Base-by-base conservation (phyloP, 1,140 invertebrate species). In the Telenomus remus region DNA sequence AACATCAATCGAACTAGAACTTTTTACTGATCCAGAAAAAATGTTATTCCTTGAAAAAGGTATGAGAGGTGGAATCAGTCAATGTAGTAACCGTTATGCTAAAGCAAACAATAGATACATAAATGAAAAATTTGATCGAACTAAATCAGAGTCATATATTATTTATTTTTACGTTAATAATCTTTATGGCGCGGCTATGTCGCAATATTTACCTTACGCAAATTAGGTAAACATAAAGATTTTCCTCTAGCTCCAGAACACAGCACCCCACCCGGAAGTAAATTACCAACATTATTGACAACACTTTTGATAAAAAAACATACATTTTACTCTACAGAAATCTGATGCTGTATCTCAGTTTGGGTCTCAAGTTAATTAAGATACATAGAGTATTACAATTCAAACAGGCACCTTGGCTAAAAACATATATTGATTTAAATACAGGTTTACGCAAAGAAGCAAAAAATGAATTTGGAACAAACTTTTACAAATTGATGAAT, bases 321-420 rank as follows among this genome's bases (percentile, higher is more conserved):
- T 90, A 90, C 82, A 75, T 87, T 43, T 82, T 90, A 39, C 90
- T 90, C 80, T 89, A 89, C 81, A 56, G 76, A 65, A 88, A 86
- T 44, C 13, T 44, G 1, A 44, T 13, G 8, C 11, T 13, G 8
- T 44, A 44, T 44, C 3, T 44, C 0, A 7, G n/a, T 7, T 44
- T 44, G 13, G 43, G 43, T 7, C 12, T 44, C 8, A 44, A 14
- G 13, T 12, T 44, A 3, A 39, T 3, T 2, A 39, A 39, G 13
- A 44, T 44, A 1, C 13, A 44, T 44, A 13, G 43, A 44, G 12
- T 44, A 13, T 55, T 69, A 63, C 46, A 75, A 63, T 79, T 76
- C 54, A 51, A 53, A 8, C 63, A 72, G 78, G 12, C 35, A 56
- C n/a, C 42, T 34, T 71, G 80, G 82, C 34, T 66, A 61, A 73